Evolutionary conservation across 2,797 vertebrate genomes (phyloP).

Genomic region (Gymnoscopelus microlampas): DNA sequence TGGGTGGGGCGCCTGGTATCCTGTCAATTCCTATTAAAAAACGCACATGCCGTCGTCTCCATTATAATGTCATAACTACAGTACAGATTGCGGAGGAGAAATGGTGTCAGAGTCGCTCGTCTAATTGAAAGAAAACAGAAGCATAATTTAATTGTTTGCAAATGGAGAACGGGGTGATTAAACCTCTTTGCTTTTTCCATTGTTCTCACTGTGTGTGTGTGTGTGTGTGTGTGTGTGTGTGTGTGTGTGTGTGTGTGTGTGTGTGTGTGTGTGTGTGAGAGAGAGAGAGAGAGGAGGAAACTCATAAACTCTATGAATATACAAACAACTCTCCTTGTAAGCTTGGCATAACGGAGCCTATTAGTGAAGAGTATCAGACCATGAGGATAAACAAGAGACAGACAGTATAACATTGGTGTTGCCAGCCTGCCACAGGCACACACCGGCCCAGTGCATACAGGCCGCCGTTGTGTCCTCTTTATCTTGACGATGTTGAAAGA

Average conservation of each 20-base stretch:
- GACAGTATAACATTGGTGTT: too few species aligned
- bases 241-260: constrained; percentile 7
- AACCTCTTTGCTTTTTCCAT: constrained; percentile 62
- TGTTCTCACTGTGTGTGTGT: constrained; percentile 20
- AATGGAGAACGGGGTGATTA: constrained; percentile 66
- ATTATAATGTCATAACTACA: constrained; percentile 67
- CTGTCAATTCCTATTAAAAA: constrained; percentile 72
- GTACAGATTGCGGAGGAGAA: constrained; percentile 46
- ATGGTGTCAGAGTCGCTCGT: constrained; percentile 59
- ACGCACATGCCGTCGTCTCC: constrained; percentile 57
- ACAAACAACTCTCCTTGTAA: too few species aligned
- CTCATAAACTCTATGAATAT: constrained; percentile 3
- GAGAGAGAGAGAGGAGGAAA: constrained; percentile 10
- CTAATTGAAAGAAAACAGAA: constrained; percentile 72
- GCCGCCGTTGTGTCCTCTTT: constrained; percentile 50
- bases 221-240: not conserved
- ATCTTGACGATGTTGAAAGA: constrained; percentile 75
- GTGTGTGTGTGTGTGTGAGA: not conserved
- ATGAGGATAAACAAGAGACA: too few species aligned
- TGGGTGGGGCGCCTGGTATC: constrained; percentile 18
- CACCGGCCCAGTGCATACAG: too few species aligned
- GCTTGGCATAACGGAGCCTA: too few species aligned
- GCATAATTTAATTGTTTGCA: constrained; percentile 73
- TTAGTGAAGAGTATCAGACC: too few species aligned
- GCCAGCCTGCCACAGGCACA: too few species aligned